phyloP scores from a whole-genome alignment of 2,113 vertebrate genomes.

The Sarotherodon lohbergeri region DNA sequence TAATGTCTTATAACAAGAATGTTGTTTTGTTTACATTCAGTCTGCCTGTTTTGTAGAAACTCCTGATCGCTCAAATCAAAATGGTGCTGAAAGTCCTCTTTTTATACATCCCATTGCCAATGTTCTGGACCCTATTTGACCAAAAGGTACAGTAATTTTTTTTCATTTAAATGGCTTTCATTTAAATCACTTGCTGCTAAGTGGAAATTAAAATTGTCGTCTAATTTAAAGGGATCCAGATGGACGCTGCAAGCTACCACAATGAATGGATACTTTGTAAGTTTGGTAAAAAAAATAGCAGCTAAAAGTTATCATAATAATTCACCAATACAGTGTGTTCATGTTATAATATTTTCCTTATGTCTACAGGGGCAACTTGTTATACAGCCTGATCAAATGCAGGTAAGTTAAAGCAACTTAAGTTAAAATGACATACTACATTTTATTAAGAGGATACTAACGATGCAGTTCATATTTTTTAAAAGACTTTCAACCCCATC shows the following conservation, averaged over 20 bases:
- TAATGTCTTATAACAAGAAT: not conserved
- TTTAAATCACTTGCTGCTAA: not conserved
- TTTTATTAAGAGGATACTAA: not conserved
- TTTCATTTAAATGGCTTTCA: not conserved
- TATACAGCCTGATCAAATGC: conserved; percentile 95
- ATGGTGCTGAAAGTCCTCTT: conserved; percentile 91
- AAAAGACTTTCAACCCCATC: conserved; percentile 88
- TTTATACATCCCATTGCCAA: conserved; percentile 91
- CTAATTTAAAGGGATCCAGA: conserved; percentile 81
- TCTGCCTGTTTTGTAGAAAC: conserved; percentile 71
- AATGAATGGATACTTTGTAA: conserved; percentile 88
- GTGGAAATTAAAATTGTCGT: not conserved
- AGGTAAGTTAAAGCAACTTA: conserved; percentile 67
- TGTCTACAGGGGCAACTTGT: conserved; percentile 75
- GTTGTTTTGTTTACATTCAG: not conserved
- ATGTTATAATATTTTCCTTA: not conserved
- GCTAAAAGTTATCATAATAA: not conserved
- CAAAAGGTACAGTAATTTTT: conserved; percentile 83
- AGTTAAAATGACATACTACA: not conserved
- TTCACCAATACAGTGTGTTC: not conserved
- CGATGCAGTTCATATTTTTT: not conserved
- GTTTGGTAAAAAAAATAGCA: conserved; percentile 42
- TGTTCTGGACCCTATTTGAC: conserved; percentile 98
- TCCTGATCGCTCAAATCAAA: conserved; percentile 87
- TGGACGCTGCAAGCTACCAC: conserved; percentile 93